phyloP scores from a whole-genome alignment of 1,140 invertebrate genomes.

The Panagrolaimus sp. region DNA sequence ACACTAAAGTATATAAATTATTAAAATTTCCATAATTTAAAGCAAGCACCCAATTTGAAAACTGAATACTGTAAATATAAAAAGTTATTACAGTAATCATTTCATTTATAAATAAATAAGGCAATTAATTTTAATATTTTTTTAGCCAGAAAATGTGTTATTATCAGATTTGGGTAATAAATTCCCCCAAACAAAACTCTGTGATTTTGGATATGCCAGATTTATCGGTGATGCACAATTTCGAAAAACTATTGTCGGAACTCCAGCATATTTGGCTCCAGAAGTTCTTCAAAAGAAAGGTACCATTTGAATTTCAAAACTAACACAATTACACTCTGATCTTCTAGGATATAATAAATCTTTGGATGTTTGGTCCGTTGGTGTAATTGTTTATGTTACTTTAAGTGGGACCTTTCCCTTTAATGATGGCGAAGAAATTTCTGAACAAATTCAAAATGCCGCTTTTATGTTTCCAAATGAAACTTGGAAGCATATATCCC shows the following conservation, averaged over 20 bases:
- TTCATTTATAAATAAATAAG: no score
- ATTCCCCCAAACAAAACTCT: conserved; percentile 70
- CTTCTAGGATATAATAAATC: conserved; percentile 91
- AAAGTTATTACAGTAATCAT: no score
- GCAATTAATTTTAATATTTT: no score
- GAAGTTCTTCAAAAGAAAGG: conserved; percentile 81
- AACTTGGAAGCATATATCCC: conserved; percentile 93
- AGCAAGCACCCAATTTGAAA: no score
- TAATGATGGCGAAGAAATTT: conserved; percentile 98
- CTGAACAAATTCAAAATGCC: conserved; percentile 98
- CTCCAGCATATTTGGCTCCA: conserved; percentile 75
- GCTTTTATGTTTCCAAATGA: conserved; percentile 99
- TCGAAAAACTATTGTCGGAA: conserved; percentile 85
- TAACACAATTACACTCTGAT: background rate
- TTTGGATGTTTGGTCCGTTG: conserved; percentile 98
- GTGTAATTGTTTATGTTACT: conserved; percentile 87
- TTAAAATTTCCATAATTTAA: no score
- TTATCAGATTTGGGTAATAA: conserved; percentile 48
- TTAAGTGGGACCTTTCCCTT: conserved; percentile 96
- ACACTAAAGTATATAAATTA: no score
- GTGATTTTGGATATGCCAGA: conserved; percentile 96
- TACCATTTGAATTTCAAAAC: background rate
- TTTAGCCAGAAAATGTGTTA: conserved; percentile 53
- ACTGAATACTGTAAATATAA: no score
- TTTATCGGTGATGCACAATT: conserved; percentile 99